Evolutionary conservation across 2,888 invertebrate genomes (phyloP).

Genomic region (Cheilosia vulpina): DNA sequence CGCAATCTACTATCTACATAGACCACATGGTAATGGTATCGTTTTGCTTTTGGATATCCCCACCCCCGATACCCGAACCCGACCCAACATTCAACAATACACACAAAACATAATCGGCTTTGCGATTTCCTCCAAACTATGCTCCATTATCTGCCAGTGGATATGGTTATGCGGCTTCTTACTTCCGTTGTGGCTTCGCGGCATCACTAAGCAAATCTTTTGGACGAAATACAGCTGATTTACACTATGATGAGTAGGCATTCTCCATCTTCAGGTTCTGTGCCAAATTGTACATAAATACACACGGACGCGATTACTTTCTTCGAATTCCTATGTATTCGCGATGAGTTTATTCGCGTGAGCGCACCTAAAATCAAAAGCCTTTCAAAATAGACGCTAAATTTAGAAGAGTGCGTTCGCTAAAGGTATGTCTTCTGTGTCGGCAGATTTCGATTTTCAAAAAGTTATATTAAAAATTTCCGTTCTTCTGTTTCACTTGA

Average conservation of each 20-base stretch:
- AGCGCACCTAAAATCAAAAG: slow-evolving; percentile 17
- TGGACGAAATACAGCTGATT: slow-evolving; percentile 38
- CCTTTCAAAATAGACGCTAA: slow-evolving; percentile 53
- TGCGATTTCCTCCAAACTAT: slow-evolving; percentile 1
- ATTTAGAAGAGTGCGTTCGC: slow-evolving; percentile 60
- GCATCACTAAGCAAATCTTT: slow-evolving; percentile 2
- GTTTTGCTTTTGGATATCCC: not conserved
- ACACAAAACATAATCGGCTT: slow-evolving; percentile 27
- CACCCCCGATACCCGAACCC: not conserved
- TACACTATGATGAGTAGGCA: not conserved
- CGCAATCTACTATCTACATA: not conserved
- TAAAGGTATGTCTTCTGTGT: slow-evolving; percentile 33
- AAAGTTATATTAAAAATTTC: slow-evolving; percentile 29
- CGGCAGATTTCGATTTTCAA: slow-evolving; percentile 49
- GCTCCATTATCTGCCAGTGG: not conserved
- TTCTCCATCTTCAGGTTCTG: not conserved
- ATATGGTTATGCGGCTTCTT: not conserved
- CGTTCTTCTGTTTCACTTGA: slow-evolving; percentile 12
- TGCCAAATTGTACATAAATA: slow-evolving; percentile 18
- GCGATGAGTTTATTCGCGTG: not conserved
- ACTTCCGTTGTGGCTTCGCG: slow-evolving; percentile 18
- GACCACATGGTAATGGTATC: slow-evolving; percentile 2
- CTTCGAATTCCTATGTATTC: not conserved
- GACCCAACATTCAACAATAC: not conserved
- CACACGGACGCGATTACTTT: not conserved